Percentiles rank a stretch among this genome's conserved stretches.
These are phyloP conservation scores for Andrena cerasifolii DNA, from an alignment of 1,140 invertebrate genomes.

Conservation along the genomic window DNA sequence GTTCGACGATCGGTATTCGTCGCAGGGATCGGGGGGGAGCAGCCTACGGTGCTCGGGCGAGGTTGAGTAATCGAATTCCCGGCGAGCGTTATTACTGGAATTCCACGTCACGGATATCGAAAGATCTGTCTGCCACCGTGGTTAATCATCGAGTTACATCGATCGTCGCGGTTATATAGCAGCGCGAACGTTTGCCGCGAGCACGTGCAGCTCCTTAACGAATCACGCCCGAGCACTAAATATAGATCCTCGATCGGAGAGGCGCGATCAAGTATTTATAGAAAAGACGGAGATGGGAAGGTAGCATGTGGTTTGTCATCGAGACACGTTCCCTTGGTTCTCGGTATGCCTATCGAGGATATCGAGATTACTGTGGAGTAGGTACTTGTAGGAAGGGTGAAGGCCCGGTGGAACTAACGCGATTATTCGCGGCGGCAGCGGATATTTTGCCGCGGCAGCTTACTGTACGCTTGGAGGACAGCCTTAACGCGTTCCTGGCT, in stretches of 20 bases:
- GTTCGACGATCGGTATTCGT: constrained; percentile 17
- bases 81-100: constrained; percentile 36
- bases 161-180: too few relatives aligned
- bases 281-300: not conserved
- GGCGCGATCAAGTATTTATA: constrained; percentile 10
- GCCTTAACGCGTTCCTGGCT: too few relatives aligned
- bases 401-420: too few relatives aligned
- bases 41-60: not conserved
- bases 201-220: not conserved
- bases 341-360: too few relatives aligned
- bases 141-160: not conserved
- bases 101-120: constrained; percentile 26
- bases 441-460: too few relatives aligned
- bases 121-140: not conserved
- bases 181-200: too few relatives aligned
- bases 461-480: too few relatives aligned
- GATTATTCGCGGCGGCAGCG: too few relatives aligned
- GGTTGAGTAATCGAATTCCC: constrained; percentile 30
- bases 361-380: too few relatives aligned
- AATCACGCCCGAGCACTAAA: not conserved
- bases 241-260: too few relatives aligned
- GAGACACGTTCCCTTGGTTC: too few relatives aligned
- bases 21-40: not conserved
- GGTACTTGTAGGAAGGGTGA: too few relatives aligned
- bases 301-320: not conserved